Base-by-base conservation (phyloP, 2,888 invertebrate species). In the Coremacera marginata region DNA sequence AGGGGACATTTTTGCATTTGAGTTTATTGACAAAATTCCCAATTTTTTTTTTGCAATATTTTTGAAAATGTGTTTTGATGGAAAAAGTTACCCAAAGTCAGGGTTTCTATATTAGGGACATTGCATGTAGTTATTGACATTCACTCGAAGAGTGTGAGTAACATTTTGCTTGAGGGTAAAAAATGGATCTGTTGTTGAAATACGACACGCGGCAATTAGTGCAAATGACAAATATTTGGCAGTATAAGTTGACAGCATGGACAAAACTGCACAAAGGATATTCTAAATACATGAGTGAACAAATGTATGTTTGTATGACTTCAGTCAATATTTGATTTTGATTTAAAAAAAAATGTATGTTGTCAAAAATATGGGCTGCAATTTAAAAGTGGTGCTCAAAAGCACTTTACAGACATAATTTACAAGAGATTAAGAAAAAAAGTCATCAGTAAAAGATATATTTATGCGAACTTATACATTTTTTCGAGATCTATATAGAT, bases 171-270 rank as follows among this genome's bases (percentile, higher is more conserved):
- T 14, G 16, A 34, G 63, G 63, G 22, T 31, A 14, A 31, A 31
- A 19, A 19, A 63, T 31, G 31, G 34, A n/a, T 25, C 63, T 34
- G 27, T 63, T 31, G 34, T 34, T 34, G 31, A 68, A 68, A 68
- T 68, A 16, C 51, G 25, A 68, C 63, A 63, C 63, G 63, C 34
- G 63, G 68, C 49, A 68, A 68, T 68, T 68, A 68, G 68, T 51
- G 51, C 49, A 49, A 22, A 68, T 51, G 49, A 11, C 49, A 49
- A 51, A 68, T 51, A 68, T 51, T 68, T 25, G 27, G 51, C 8
- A 68, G 49, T 25, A 27, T 68, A 51, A 51, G 14, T 63, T 51
- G 68, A 68, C 68, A 68, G 22, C 25, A 67, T 67, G n/a, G 65
- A n/a, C 65, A 25, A 37, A 65, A 65, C 37, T 49, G 67, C 25